Percentiles rank a stretch among this genome's conserved stretches.
Conservation (phyloP, 1,140 invertebrate species). For the Aphidius ervi region DNA sequence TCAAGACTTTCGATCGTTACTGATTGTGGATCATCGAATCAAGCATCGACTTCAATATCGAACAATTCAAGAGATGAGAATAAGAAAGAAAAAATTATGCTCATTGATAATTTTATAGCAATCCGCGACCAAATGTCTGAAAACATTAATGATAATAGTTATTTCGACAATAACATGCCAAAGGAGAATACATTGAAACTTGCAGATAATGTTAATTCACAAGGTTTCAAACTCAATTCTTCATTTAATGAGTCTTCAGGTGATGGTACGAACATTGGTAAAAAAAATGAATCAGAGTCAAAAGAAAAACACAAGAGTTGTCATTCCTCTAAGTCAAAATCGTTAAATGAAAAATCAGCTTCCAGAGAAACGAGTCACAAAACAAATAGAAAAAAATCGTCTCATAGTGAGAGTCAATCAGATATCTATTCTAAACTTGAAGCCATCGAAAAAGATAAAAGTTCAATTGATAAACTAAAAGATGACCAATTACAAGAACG, state of each 20-base stretch:
- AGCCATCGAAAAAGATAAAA: conserved; percentile 21
- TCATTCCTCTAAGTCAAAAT: conserved; percentile 33
- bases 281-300: conserved; percentile 36
- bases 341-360: conserved; percentile 40
- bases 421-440: conserved; percentile 34
- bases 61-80: conserved; percentile 44
- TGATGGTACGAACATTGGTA: conserved; percentile 36
- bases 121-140: conserved; percentile 27
- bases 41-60: conserved; percentile 39
- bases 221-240: conserved; percentile 31
- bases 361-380: conserved; percentile 29
- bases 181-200: conserved; percentile 29
- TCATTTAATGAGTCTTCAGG: conserved; percentile 42
- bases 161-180: conserved; percentile 41
- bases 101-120: conserved; percentile 40
- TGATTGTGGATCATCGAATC: conserved; percentile 50
- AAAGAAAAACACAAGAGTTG: conserved; percentile 42
- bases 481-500: conserved; percentile 26
- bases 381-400: conserved; percentile 36
- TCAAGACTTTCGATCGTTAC: conserved; percentile 56
- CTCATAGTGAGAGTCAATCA: conserved; percentile 34
- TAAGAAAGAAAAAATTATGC: conserved; percentile 36
- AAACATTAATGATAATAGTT: conserved; percentile 49
- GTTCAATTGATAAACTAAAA: conserved; percentile 27
- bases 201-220: conserved; percentile 36